These are phyloP conservation scores for Ranitomeya variabilis DNA, from an alignment of 2,113 vertebrate genomes.

Conservation along the genomic window DNA sequence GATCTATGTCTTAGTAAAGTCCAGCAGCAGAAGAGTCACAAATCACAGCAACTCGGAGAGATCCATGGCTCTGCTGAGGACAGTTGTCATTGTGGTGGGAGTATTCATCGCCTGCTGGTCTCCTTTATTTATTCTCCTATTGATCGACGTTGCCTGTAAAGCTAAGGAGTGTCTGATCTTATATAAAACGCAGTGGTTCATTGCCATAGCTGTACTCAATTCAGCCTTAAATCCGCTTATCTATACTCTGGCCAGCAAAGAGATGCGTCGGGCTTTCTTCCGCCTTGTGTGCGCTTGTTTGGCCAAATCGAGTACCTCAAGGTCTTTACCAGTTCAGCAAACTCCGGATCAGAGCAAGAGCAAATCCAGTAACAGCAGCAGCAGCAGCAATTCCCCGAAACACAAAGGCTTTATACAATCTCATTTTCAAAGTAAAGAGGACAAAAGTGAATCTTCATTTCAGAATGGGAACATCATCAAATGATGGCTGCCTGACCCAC, in stretches of 20 bases:
- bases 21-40: slow-evolving; percentile 89
- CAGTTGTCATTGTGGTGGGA: slow-evolving; percentile 90
- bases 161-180: slow-evolving; percentile 77
- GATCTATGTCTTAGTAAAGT: slow-evolving; percentile 91
- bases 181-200: slow-evolving; percentile 87
- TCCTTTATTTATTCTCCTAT: slow-evolving; percentile 87
- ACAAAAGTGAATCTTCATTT: slow-evolving; percentile 65
- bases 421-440: slow-evolving; percentile 37
- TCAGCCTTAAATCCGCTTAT: slow-evolving; percentile 95
- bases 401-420: slow-evolving; percentile 64
- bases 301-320: slow-evolving; percentile 63
- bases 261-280: slow-evolving; percentile 92
- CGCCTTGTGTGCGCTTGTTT: slow-evolving; percentile 82
- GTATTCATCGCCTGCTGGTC: slow-evolving; percentile 96
- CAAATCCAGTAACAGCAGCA: slow-evolving; percentile 89
- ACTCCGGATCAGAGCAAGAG: slow-evolving; percentile 83
- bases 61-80: slow-evolving; percentile 91
- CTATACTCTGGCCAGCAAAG: slow-evolving; percentile 93
- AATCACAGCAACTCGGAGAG: slow-evolving; percentile 85
- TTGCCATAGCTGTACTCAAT: slow-evolving; percentile 87
- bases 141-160: slow-evolving; percentile 87
- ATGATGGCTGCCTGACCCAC: slow-evolving; percentile 54
- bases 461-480: slow-evolving; percentile 71
- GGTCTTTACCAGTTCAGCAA: slow-evolving; percentile 69
- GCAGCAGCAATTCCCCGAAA: slow-evolving; percentile 81